Base-by-base conservation (phyloP, 2,797 vertebrate species). In the Ispidina lecontei region DNA sequence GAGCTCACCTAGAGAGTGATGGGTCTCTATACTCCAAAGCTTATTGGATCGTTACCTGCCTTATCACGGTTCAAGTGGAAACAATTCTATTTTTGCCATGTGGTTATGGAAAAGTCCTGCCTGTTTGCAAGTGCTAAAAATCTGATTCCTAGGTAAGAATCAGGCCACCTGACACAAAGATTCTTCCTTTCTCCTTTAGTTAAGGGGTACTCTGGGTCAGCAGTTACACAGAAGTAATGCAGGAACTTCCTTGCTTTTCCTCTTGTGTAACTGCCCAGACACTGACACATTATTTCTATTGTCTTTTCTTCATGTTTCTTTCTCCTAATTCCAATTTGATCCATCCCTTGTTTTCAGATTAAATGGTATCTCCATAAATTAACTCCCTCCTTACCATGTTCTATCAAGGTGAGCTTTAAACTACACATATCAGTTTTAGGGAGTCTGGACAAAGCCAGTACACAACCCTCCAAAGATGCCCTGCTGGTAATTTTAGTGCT, bases 41-140 rank as follows among this genome's bases (percentile, higher is more conserved):
- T 1, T 2, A 64, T 1, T 55, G 69, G 21, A 68, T 62, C 46
- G 5, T n/a, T 89, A 93, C 67, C 77, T 71, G 92, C 60, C 63
- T 90, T 82, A 91, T 58, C 88, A 29, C 5, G 25, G 83, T 39
- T 84, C 74, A 28, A 79, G 59, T 19, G 73, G 60, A 67, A 87
- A 73, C 84, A 75, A 73, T n/a, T 69, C 89, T 85, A 23, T 47
- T 89, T 92, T 44, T 87, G 72, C 63, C 28, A n/a, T 0, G 1
- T 31, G 69, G 39, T 51, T 72, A 85, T 17, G 47, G 75, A 43
- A 69, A 71, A 90, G 35, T 46, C 49, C 70, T 79, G 83, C 41
- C 46, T 29, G 49, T 47, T 14, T 29, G 20, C 37, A 1, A 43
- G 58, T 20, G 71, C 84, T 84, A 65, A 90, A 78, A 87, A 72